A percentile compares a stretch with the other conserved stretches of the same genome.
These are phyloP conservation scores for Sinocyclocheilus rhinocerous DNA, from an alignment of 2,113 vertebrate species.

Conservation along the genomic window DNA sequence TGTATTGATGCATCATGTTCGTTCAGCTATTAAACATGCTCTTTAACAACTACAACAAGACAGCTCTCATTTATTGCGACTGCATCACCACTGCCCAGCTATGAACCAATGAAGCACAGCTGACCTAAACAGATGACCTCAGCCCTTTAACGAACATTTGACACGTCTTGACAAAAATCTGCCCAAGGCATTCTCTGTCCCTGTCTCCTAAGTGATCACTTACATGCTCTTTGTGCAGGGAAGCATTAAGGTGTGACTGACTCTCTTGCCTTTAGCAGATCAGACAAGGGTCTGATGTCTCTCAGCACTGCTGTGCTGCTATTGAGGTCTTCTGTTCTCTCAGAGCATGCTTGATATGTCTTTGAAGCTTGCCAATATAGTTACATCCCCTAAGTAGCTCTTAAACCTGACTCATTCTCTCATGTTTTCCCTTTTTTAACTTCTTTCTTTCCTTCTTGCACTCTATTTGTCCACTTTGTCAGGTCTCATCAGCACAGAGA, in stretches of 20 bases:
- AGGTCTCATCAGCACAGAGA: constrained; percentile 64
- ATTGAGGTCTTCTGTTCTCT: constrained; percentile 28
- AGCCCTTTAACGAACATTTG: constrained; percentile 22
- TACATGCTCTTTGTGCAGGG: constrained; percentile 58
- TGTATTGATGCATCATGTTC: constrained; percentile 9
- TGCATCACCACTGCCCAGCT: not conserved
- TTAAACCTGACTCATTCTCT: constrained; percentile 50
- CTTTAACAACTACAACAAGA: not conserved
- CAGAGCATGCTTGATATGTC: constrained; percentile 25
- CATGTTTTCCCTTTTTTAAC: constrained; percentile 41
- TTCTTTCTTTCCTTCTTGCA: constrained; percentile 48
- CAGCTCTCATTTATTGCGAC: constrained; percentile 13
- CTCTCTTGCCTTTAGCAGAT: constrained; percentile 62
- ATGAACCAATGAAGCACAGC: not conserved
- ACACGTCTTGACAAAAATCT: constrained; percentile 17
- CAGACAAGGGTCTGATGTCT: constrained; percentile 52
- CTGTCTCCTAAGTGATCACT: constrained; percentile 37
- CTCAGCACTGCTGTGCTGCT: not conserved
- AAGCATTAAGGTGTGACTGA: constrained; percentile 65
- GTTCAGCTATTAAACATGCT: not conserved
- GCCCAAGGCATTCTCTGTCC: constrained; percentile 27
- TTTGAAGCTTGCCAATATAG: constrained; percentile 37
- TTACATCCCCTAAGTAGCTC: constrained; percentile 25
- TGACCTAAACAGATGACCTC: constrained; percentile 18
- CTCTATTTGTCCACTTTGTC: constrained; percentile 57